Evolutionary conservation across 2,888 invertebrate genomes (phyloP).

Genomic region (Cephus pygmeus): DNA sequence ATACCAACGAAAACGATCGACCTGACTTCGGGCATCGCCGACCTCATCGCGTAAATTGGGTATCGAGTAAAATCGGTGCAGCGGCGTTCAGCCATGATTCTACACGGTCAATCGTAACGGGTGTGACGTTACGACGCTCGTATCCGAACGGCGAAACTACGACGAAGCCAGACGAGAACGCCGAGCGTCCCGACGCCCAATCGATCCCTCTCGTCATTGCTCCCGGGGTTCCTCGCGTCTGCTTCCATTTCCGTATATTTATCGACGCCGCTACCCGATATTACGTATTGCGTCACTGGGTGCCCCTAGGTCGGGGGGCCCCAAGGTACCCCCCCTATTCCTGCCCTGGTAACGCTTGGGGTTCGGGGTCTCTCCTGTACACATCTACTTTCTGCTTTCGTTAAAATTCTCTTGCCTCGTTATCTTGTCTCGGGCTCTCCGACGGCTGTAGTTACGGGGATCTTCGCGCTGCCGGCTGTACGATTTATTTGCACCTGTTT

Average conservation of each 20-base stretch:
- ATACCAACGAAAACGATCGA: background rate
- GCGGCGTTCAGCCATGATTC: background rate
- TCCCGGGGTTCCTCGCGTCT: background rate
- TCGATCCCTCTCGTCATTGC: background rate
- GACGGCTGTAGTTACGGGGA: background rate
- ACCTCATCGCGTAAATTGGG: background rate
- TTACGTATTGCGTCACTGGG: background rate
- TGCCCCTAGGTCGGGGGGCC: background rate
- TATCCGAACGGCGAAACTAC: background rate
- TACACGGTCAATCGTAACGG: background rate
- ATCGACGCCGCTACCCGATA: background rate
- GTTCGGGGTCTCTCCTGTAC: background rate
- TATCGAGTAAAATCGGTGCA: background rate
- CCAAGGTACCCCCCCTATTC: too few relatives aligned
- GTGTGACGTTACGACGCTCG: too few relatives aligned
- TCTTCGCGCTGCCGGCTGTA: background rate
- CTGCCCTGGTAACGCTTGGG: too few relatives aligned
- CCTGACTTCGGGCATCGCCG: background rate
- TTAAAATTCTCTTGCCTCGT: too few relatives aligned
- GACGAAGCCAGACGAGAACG: background rate
- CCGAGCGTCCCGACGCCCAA: background rate
- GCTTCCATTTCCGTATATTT: background rate
- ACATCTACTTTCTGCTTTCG: too few relatives aligned
- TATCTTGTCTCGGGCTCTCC: background rate
- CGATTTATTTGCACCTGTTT: background rate